Conservation (phyloP, 2,888 invertebrate genomes). For the Drosophila paramelanica region DNA sequence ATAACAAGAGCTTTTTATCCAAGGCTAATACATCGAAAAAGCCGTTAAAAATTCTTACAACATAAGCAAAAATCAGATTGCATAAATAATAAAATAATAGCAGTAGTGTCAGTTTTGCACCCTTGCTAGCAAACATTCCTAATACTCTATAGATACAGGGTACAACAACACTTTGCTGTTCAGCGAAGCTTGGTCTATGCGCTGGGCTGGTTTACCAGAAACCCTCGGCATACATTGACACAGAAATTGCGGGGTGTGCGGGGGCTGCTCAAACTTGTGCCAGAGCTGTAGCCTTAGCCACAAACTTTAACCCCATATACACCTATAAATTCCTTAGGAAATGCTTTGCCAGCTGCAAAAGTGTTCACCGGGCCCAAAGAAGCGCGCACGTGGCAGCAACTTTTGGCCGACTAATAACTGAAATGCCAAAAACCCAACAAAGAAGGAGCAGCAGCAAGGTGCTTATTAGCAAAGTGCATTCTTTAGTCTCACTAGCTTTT, state of each 20-base stretch:
- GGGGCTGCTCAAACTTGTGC: constrained; percentile 20
- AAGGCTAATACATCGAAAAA: too few relatives aligned
- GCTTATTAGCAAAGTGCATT: constrained; percentile 76
- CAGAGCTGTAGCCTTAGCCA: constrained; percentile 10
- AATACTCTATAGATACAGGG: constrained; percentile 22
- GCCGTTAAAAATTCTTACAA: too few relatives aligned
- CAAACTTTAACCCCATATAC: constrained; percentile 38
- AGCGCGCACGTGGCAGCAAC: constrained; percentile 36
- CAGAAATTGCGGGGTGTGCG: constrained; percentile 38
- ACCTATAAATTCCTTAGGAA: constrained; percentile 39
- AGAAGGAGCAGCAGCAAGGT: neutral
- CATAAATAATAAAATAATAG: too few relatives aligned
- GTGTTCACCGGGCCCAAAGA: constrained; percentile 25
- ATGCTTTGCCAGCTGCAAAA: constrained; percentile 2
- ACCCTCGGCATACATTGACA: constrained; percentile 73
- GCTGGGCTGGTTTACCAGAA: constrained; percentile 19
- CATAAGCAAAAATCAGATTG: too few relatives aligned
- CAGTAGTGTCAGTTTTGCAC: neutral
- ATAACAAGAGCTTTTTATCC: too few relatives aligned
- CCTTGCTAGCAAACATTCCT: neutral
- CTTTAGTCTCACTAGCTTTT: constrained; percentile 29
- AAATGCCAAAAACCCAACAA: constrained; percentile 7
- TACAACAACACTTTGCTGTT: constrained; percentile 65
- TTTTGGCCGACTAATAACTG: constrained; percentile 10
- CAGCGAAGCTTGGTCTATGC: constrained; percentile 61